A percentile compares a stretch with the other conserved stretches of the same genome.
These are phyloP conservation scores for Ctenochaetus hawaiiensis DNA, from an alignment of 2,797 vertebrate species.

Conservation along the genomic window DNA sequence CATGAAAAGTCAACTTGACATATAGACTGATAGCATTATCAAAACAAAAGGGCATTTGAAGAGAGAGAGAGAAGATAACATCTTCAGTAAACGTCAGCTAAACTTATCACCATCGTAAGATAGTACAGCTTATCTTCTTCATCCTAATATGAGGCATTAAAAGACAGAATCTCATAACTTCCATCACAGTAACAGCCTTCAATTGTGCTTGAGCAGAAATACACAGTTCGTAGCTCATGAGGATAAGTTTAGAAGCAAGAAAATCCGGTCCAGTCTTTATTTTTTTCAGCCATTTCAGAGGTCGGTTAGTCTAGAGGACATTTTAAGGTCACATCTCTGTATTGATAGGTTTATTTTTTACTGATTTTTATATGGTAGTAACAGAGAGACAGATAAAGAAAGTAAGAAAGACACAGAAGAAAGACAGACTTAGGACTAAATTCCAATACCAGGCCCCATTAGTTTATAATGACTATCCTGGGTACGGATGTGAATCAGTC, in stretches of 20 bases:
- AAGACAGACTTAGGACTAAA: conserved; percentile 36
- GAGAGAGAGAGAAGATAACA: not conserved
- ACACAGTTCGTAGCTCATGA: conserved; percentile 19
- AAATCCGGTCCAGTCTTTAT: conserved; percentile 2
- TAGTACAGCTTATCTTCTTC: conserved; percentile 11
- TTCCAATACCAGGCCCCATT: conserved; percentile 64
- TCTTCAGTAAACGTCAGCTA: conserved; percentile 9
- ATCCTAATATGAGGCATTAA: conserved; percentile 23
- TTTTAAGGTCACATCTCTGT: conserved; percentile 9
- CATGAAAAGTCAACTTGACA: not conserved
- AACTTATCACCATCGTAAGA: conserved; percentile 20
- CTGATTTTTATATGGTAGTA: conserved; percentile 2
- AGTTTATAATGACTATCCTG: conserved; percentile 64
- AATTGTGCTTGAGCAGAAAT: conserved; percentile 31
- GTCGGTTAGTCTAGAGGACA: conserved; percentile 16
- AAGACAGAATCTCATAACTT: conserved; percentile 6
- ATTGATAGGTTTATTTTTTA: not conserved
- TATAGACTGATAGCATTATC: conserved; percentile 15
- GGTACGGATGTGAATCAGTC: conserved; percentile 19
- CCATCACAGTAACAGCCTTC: conserved; percentile 21
- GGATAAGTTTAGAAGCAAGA: conserved; percentile 3
- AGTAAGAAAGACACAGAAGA: not conserved
- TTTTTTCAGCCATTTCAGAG: conserved; percentile 14
- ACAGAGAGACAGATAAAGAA: conserved; percentile 1
- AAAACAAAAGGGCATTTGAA: not conserved